Conservation (phyloP, 2,797 vertebrate genomes). For the Fringilla coelebs region DNA sequence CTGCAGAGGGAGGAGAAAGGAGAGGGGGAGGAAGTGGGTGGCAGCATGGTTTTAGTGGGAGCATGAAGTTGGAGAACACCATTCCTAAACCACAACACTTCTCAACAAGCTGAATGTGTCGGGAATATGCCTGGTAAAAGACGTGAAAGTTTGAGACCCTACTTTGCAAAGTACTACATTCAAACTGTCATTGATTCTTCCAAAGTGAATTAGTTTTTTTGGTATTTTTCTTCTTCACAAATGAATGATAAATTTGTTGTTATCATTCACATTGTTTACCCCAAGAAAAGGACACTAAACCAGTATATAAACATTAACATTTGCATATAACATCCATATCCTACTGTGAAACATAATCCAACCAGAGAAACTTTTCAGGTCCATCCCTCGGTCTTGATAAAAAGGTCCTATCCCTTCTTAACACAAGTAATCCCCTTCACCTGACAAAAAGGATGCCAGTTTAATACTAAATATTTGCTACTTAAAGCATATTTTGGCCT, state of each 20-base stretch:
- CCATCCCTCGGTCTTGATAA: neutral
- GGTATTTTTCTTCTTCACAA: neutral
- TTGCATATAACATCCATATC: neutral
- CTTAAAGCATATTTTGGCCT: neutral
- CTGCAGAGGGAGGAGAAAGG: neutral
- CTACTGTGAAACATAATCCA: neutral
- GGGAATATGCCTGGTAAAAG: neutral
- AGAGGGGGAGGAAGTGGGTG: neutral
- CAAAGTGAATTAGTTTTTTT: neutral
- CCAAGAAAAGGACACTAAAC: neutral
- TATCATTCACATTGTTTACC: neutral
- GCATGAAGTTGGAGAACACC: neutral
- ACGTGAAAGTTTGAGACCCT: neutral
- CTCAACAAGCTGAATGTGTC: neutral
- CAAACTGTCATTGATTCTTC: neutral
- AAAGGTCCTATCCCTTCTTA: neutral
- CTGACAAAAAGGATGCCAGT: neutral
- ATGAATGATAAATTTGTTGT: neutral
- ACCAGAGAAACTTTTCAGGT: neutral
- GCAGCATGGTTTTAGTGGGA: neutral
- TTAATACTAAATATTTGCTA: neutral
- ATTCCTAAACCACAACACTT: neutral
- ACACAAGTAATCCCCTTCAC: neutral
- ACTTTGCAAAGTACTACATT: neutral
- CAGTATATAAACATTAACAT: neutral